These are phyloP conservation scores for Apeira syringaria DNA, from an alignment of 2,888 invertebrate genomes.

Conservation along the genomic window DNA sequence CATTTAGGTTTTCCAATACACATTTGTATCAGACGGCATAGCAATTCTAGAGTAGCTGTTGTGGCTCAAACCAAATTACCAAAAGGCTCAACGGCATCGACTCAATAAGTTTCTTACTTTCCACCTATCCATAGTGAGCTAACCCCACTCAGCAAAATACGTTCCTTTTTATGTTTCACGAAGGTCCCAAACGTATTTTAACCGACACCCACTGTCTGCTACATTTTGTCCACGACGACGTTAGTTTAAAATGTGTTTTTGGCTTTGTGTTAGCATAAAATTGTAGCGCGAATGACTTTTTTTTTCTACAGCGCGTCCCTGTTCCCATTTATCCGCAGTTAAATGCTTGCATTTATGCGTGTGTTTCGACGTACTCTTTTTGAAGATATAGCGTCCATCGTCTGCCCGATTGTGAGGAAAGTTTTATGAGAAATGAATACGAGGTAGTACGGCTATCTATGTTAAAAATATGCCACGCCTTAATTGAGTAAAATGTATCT, in stretches of 20 bases:
- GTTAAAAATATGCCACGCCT: no score
- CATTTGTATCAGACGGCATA: background rate
- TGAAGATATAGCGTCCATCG: constrained; percentile 30
- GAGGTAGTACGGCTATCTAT: no score
- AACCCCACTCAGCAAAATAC: constrained; percentile 20
- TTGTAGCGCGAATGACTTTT: constrained; percentile 58
- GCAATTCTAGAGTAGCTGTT: background rate
- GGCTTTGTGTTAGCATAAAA: constrained; percentile 53
- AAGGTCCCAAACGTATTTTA: constrained; percentile 27
- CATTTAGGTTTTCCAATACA: no score
- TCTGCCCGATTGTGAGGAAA: constrained; percentile 9
- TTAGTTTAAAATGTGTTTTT: constrained; percentile 54
- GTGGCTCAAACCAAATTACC: constrained; percentile 16
- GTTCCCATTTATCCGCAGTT: constrained; percentile 58
- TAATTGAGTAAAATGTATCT: no score
- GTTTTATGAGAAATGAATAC: constrained; percentile 11
- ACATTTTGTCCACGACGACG: constrained; percentile 45
- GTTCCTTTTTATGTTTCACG: constrained; percentile 22
- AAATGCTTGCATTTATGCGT: constrained; percentile 58
- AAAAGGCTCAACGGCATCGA: constrained; percentile 7
- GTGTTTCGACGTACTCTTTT: constrained; percentile 47
- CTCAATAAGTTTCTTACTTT: no score
- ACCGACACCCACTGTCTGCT: constrained; percentile 34
- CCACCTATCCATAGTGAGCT: constrained; percentile 21
- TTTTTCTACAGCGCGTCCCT: constrained; percentile 52